Conservation (phyloP, 2,888 invertebrate species). For the Mimas tiliae region DNA sequence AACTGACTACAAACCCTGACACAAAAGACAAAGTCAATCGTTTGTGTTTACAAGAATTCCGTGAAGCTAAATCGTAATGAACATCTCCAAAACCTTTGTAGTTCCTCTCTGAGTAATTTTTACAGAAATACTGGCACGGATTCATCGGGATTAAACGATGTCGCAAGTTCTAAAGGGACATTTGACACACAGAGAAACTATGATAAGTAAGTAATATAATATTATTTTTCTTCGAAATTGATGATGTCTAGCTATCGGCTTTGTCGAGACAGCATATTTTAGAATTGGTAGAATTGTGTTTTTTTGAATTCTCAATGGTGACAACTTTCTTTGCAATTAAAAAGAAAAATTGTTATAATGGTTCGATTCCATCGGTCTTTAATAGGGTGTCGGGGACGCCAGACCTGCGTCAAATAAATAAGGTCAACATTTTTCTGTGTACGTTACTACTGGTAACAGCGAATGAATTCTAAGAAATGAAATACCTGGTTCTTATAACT, state of each 20-base stretch:
- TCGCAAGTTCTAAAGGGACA: not conserved
- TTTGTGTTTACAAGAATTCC: conserved; percentile 6
- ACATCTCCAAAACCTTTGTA: not conserved
- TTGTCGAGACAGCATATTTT: not conserved
- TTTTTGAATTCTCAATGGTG: too few relatives aligned
- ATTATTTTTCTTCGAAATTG: not conserved
- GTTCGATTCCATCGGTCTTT: too few relatives aligned
- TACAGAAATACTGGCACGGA: not conserved
- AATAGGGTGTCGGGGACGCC: too few relatives aligned
- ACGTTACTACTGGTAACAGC: too few relatives aligned
- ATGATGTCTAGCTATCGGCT: not conserved
- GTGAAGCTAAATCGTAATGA: not conserved
- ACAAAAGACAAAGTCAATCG: not conserved
- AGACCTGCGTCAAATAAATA: too few relatives aligned
- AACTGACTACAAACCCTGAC: not conserved
- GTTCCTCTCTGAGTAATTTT: not conserved
- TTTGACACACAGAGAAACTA: not conserved
- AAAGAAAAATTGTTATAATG: too few relatives aligned
- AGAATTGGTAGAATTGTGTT: not conserved
- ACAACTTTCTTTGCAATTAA: too few relatives aligned
- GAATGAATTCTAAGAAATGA: too few relatives aligned
- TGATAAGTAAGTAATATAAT: not conserved
- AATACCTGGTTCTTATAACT: too few relatives aligned
- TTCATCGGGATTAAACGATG: not conserved
- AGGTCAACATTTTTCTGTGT: too few relatives aligned